Evolutionary conservation across 2,888 invertebrate genomes (phyloP).

Genomic region (Ecliptopera silaceata): DNA sequence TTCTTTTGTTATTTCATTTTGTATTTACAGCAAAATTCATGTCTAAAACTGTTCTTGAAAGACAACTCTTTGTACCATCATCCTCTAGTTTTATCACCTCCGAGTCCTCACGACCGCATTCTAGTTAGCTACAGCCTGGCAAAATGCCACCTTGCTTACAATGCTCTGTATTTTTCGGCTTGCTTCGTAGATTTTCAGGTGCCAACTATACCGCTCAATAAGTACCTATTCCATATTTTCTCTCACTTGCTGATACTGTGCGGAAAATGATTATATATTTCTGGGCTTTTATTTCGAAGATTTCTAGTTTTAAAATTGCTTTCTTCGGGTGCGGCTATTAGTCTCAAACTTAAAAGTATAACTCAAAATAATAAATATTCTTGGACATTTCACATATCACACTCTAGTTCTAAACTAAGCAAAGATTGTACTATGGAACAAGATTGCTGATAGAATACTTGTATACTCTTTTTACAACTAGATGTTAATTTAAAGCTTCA

Average conservation of each 20-base stretch:
- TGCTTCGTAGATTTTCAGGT: slow-evolving; percentile 40
- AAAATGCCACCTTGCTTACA: slow-evolving; percentile 39
- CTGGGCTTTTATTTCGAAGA: slow-evolving; percentile 2
- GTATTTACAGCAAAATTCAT: no score
- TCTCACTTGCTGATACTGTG: slow-evolving; percentile 11
- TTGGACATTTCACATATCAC: no score
- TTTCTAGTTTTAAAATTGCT: neutral
- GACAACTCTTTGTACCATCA: neutral
- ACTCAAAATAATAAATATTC: no score
- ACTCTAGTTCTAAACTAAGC: no score
- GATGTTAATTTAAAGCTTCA: no score
- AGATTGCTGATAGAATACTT: no score
- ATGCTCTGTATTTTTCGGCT: slow-evolving; percentile 38
- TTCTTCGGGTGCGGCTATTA: no score
- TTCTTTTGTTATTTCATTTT: no score
- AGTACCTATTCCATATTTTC: slow-evolving; percentile 30
- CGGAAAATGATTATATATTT: neutral
- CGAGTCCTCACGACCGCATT: slow-evolving; percentile 16
- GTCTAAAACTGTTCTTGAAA: neutral
- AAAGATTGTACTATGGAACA: no score
- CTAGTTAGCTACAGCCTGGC: slow-evolving; percentile 39
- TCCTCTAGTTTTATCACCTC: slow-evolving; percentile 11
- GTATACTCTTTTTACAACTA: no score
- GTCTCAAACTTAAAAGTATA: no score
- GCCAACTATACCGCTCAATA: slow-evolving; percentile 32